Conservation (phyloP, 2,888 invertebrate genomes). For the Nowickia ferox region DNA sequence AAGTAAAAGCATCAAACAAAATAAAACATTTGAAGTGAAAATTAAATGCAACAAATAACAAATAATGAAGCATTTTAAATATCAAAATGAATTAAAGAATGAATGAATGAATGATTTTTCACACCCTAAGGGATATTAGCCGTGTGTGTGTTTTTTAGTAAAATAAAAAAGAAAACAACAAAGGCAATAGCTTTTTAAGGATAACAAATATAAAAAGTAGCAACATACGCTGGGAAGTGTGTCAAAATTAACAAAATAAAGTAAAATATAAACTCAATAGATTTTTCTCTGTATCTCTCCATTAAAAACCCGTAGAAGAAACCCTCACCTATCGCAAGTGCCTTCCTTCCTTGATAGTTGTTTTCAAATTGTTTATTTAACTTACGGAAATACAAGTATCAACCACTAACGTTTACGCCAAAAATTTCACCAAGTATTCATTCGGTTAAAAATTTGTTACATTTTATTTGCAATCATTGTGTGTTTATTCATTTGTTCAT, state of each 20-base stretch:
- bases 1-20: constrained; percentile 19
- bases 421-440: not conserved
- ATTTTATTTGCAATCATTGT: constrained; percentile 70
- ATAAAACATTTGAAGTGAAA: not conserved
- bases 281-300: not conserved
- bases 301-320: not conserved
- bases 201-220: constrained; percentile 55
- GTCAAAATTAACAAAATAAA: constrained; percentile 69
- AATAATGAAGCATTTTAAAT: constrained; percentile 37
- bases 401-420: not conserved
- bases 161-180: constrained; percentile 32
- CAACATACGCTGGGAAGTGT: constrained; percentile 73
- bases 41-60: constrained; percentile 35
- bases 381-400: constrained; percentile 18
- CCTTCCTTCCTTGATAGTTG: constrained; percentile 46
- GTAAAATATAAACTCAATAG: constrained; percentile 36
- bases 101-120: constrained; percentile 77
- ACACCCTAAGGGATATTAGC: constrained; percentile 81
- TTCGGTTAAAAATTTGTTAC: constrained; percentile 41
- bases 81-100: constrained; percentile 50
- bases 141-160: constrained; percentile 73
- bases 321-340: constrained; percentile 18
- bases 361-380: constrained; percentile 56
- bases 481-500: constrained; percentile 62
- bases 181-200: constrained; percentile 50